These are phyloP conservation scores for Acleris sparsana DNA, from an alignment of 2,888 invertebrate species.

Conservation along the genomic window DNA sequence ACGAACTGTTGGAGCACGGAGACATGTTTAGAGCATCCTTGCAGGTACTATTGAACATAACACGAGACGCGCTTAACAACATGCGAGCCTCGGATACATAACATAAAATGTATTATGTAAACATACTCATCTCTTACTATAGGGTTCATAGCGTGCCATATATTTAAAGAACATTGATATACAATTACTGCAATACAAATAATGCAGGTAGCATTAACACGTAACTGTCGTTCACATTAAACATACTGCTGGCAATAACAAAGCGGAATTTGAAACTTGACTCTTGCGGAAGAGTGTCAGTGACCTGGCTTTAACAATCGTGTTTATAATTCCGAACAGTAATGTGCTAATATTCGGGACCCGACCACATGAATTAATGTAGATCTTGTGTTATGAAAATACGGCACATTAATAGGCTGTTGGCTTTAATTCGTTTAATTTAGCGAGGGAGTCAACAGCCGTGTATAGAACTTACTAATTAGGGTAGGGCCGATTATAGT, in stretches of 20 bases:
- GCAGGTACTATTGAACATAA: slow-evolving; percentile 80
- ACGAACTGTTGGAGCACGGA: slow-evolving; percentile 85
- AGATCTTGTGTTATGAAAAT: slow-evolving; percentile 16
- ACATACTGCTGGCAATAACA: slow-evolving; percentile 30
- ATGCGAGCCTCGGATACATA: background rate
- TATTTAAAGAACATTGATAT: background rate
- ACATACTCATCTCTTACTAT: too few species aligned
- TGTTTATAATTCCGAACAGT: slow-evolving; percentile 21
- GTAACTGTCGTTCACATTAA: background rate
- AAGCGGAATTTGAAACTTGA: slow-evolving; percentile 40
- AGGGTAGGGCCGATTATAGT: slow-evolving; percentile 11
- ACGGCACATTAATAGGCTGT: background rate
- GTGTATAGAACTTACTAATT: background rate
- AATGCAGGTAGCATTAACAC: slow-evolving; percentile 8
- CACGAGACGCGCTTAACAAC: background rate
- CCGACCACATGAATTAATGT: slow-evolving; percentile 12
- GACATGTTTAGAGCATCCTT: slow-evolving; percentile 86
- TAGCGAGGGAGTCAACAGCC: slow-evolving; percentile 3
- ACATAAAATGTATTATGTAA: too few species aligned
- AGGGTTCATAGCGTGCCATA: too few species aligned
- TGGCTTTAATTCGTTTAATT: slow-evolving; percentile 14
- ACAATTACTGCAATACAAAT: slow-evolving; percentile 1
- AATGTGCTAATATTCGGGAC: slow-evolving; percentile 14
- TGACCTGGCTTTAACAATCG: slow-evolving; percentile 41
- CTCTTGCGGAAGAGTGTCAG: slow-evolving; percentile 39